Percentiles rank a stretch among this genome's conserved stretches.
Evolutionary conservation across 2,888 invertebrate genomes (phyloP).

Genomic region (Serrognathus titanus): DNA sequence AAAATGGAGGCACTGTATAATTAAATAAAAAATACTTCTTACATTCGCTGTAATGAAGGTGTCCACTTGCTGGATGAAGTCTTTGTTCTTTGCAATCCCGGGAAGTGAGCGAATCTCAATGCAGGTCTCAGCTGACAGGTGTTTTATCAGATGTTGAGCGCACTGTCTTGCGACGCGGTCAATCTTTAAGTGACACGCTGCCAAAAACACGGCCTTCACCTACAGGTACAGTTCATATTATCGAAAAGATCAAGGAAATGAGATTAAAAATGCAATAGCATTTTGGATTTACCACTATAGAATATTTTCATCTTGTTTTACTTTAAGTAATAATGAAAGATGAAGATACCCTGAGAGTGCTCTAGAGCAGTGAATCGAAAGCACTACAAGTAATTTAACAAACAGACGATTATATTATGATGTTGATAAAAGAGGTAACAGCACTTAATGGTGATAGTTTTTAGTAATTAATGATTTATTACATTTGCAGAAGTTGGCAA

Average conservation of each 20-base stretch:
- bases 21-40: conserved; percentile 34
- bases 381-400: no score
- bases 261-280: not conserved
- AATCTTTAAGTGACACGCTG: conserved; percentile 76
- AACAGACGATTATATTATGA: no score
- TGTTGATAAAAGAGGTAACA: not conserved
- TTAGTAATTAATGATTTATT: no score
- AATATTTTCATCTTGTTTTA: no score
- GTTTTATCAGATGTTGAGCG: conserved; percentile 64
- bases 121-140: conserved; percentile 59
- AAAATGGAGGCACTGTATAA: no score
- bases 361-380: no score
- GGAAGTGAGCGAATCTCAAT: conserved; percentile 61
- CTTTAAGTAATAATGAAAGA: no score
- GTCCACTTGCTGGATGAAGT: conserved; percentile 65
- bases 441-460: no score
- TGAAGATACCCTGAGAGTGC: no score
- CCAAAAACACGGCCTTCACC: conserved; percentile 74
- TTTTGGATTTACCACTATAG: no score
- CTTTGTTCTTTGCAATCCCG: conserved; percentile 56
- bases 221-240: conserved; percentile 28
- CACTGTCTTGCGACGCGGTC: conserved; percentile 69
- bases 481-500: no score
- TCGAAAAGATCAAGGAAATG: not conserved
- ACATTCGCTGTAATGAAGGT: conserved; percentile 67